These are phyloP conservation scores for Dinomys branickii DNA, from an alignment of 2,113 vertebrate genomes.

Conservation along the genomic window DNA sequence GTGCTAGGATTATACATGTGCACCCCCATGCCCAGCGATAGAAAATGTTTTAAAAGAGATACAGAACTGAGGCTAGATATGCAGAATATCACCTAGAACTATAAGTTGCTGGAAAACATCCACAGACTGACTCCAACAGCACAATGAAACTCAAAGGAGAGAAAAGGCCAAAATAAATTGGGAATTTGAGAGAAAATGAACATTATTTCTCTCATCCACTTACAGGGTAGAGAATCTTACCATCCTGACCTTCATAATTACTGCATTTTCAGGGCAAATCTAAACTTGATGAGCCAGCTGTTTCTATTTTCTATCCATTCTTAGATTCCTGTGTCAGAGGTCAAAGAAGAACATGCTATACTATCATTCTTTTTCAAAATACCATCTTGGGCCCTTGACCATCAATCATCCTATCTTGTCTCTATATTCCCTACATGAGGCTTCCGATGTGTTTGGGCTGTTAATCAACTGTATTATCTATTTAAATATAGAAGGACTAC, in stretches of 20 bases:
- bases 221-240: background rate
- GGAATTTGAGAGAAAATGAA: background rate
- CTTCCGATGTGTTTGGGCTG: background rate
- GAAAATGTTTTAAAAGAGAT: background rate
- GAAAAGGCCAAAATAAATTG: background rate
- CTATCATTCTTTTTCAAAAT: background rate
- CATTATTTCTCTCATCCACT: background rate
- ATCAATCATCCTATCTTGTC: background rate
- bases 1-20: background rate
- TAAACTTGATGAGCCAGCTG: background rate
- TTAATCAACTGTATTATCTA: background rate
- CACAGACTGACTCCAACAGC: background rate
- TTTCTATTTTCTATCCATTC: slow-evolving; percentile 6
- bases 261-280: background rate
- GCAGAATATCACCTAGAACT: background rate
- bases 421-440: background rate
- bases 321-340: slow-evolving; percentile 4
- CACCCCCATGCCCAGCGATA: background rate
- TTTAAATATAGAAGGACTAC: background rate
- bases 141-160: background rate
- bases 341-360: background rate
- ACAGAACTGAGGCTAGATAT: background rate
- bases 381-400: background rate
- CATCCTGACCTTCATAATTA: background rate
- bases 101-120: background rate